A percentile compares a stretch with the other conserved stretches of the same genome.
These are phyloP conservation scores for Geophilus truncorum DNA, from an alignment of 2,888 invertebrate genomes.

Conservation along the genomic window DNA sequence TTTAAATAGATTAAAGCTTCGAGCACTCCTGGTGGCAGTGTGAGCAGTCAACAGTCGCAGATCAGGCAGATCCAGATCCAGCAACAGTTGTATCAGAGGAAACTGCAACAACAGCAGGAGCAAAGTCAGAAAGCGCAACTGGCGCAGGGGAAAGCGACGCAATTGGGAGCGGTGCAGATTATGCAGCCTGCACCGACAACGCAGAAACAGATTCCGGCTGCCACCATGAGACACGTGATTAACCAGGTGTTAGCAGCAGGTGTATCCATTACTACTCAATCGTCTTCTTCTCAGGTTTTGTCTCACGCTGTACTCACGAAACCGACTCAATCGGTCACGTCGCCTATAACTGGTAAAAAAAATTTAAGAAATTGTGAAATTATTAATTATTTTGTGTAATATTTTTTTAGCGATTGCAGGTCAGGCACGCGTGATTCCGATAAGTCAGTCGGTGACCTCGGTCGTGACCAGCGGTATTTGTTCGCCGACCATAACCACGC, in stretches of 20 bases:
- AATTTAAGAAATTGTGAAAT: slow-evolving; percentile 42
- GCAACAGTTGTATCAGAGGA: slow-evolving; percentile 48
- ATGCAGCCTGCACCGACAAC: slow-evolving; percentile 55
- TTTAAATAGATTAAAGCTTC: background rate
- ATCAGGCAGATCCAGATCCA: slow-evolving; percentile 63
- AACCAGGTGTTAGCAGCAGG: slow-evolving; percentile 56
- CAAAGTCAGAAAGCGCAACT: slow-evolving; percentile 56
- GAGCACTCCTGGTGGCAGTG: slow-evolving; percentile 39
- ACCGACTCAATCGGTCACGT: background rate
- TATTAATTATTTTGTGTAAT: slow-evolving; percentile 33
- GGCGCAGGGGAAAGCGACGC: slow-evolving; percentile 50
- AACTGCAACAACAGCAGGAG: slow-evolving; percentile 46
- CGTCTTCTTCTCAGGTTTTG: background rate
- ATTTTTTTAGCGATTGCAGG: slow-evolving; percentile 44
- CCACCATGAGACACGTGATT: slow-evolving; percentile 68
- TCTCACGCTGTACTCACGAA: slow-evolving; percentile 33
- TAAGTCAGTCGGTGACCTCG: slow-evolving; percentile 42
- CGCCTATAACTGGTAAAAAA: slow-evolving; percentile 34
- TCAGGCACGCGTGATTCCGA: slow-evolving; percentile 62
- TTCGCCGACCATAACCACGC: background rate
- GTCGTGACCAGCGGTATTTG: slow-evolving; percentile 15
- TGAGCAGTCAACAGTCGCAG: slow-evolving; percentile 58
- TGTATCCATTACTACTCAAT: slow-evolving; percentile 35
- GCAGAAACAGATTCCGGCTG: slow-evolving; percentile 58
- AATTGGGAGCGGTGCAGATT: slow-evolving; percentile 54